Percentiles rank a stretch among this genome's conserved stretches.
Evolutionary conservation across 2,888 invertebrate genomes (phyloP).

Genomic region (Heliconius aoede): DNA sequence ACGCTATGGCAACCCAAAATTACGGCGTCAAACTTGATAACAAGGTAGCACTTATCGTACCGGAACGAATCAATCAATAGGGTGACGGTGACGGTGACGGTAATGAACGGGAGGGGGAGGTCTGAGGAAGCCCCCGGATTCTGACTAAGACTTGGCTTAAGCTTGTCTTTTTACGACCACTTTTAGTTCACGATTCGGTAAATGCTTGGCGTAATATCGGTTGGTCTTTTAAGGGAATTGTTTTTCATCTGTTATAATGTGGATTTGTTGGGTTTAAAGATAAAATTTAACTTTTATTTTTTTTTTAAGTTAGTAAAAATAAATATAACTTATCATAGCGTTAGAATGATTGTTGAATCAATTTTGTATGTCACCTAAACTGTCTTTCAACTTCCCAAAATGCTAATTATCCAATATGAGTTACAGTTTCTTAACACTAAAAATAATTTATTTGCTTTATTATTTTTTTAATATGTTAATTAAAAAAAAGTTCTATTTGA

Average conservation of each 20-base stretch:
- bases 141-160: conserved; percentile 40
- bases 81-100: conserved; percentile 51
- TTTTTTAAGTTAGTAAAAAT: no score
- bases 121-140: conserved; percentile 45
- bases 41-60: conserved; percentile 69
- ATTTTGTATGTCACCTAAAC: no score
- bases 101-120: conserved; percentile 60
- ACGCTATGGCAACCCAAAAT: conserved; percentile 43
- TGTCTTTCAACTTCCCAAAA: no score
- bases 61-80: conserved; percentile 68
- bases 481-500: not conserved
- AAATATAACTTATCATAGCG: no score
- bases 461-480: not conserved
- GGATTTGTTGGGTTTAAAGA: not conserved
- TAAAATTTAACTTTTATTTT: not conserved
- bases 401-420: no score
- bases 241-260: conserved; percentile 2
- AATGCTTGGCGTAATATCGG: conserved; percentile 27
- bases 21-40: conserved; percentile 58
- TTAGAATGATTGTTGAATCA: no score
- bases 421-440: no score
- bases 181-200: conserved; percentile 19
- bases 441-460: no score
- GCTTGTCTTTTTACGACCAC: conserved; percentile 43
- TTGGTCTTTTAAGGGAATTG: conserved; percentile 32